Percentiles rank a stretch among this genome's conserved stretches.
Conservation (phyloP, 2,797 vertebrate species). For the Clarias fuscus region DNA sequence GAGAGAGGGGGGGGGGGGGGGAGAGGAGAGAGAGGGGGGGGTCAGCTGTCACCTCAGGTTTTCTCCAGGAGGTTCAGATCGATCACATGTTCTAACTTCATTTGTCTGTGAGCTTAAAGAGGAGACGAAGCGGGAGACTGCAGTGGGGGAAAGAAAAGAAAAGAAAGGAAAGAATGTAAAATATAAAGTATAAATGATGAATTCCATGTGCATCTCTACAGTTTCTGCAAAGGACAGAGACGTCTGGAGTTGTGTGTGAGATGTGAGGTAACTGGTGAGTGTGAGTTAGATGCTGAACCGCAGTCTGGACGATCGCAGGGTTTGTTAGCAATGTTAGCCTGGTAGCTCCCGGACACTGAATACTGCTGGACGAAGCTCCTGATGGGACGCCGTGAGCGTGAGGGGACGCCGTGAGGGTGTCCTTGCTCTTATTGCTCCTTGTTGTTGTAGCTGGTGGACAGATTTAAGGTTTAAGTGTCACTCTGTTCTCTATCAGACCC, state of each 20-base stretch:
- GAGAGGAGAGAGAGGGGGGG: accelerated
- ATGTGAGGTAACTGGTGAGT: not conserved
- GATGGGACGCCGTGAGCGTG: no score
- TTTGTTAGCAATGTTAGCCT: not conserved
- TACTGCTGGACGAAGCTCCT: not conserved
- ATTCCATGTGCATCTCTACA: no score
- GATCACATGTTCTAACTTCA: no score
- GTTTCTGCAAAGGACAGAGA: no score
- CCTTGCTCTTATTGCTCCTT: not conserved
- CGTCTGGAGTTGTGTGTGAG: not conserved
- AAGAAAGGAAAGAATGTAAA: no score
- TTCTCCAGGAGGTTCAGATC: no score
- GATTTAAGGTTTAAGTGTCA: not conserved
- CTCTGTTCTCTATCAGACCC: not conserved
- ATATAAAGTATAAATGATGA: no score
- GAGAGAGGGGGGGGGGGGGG: not conserved
- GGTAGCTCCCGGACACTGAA: not conserved
- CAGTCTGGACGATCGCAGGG: not conserved
- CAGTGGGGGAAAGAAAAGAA: no score
- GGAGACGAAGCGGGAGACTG: no score
- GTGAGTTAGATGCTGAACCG: not conserved
- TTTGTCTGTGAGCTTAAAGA: no score
- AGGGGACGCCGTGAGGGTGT: not conserved
- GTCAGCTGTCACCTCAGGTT: no score
- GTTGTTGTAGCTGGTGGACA: not conserved